Evolutionary conservation across 2,113 vertebrate species (phyloP), one percentile per base, ranked within the genome.

Genomic region (Dascyllus trimaculatus): DNA sequence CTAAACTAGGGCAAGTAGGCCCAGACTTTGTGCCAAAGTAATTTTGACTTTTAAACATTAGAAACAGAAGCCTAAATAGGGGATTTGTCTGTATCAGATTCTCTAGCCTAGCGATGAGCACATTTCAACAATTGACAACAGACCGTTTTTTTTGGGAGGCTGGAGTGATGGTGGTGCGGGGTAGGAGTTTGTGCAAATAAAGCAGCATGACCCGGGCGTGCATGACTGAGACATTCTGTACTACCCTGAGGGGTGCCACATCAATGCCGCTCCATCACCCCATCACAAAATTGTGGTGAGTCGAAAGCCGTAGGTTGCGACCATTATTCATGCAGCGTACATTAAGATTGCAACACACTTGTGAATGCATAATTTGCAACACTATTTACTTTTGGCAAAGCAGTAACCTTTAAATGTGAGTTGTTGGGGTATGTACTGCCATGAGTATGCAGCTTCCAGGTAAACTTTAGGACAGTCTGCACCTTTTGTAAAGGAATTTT

Each of bases 181-280:
- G 19, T 71, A 25, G 15, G 21, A 19, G 68, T 35, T 62, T 52
- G 72, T 78, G 7, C 48, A 75, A 65, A 71, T 43, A 53, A 61
- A 54, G 72, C 72, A 45, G 67, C 84, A 49, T 67, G 78, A 84
- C 74, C 73, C 26, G 13, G 25, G 57, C 53, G 72, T 81, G 64
- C 69, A 29, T 90, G 84, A 71, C 82, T 32, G 78, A 88, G 78
- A 83, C 66, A 64, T 76, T 66, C 56, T 85, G 71, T 60, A 52
- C 76, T 49, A 60, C 63, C 59, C 76, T 22, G 40, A 40, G 40
- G 82, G 68, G 73, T 57, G 57, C 43, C 32, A 45, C 78, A 82
- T 90, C 86, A 73, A 35, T 82, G 80, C 79, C 29, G 57, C 84
- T 73, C 82, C 67, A 66, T 86, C 85, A 81, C 35, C 77, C 56